Evolutionary conservation across 1,140 invertebrate genomes (phyloP), one percentile per base, ranked within the genome.

Genomic region (Pollicipes pollicipes): DNA sequence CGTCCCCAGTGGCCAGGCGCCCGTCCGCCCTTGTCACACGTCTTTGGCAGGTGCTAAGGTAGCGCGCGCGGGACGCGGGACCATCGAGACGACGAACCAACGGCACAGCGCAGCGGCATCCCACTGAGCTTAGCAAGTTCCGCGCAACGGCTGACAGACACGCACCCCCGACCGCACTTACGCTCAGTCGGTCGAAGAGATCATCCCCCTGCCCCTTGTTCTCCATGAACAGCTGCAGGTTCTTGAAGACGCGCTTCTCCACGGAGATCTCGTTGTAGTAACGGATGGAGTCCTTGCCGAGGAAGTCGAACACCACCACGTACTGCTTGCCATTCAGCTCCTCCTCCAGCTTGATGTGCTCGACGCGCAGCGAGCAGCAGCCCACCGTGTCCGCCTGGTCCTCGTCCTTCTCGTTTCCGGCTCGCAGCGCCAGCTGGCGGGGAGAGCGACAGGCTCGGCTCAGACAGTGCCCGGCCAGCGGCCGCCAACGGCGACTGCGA

Each of bases 361-460:
- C 97, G 6, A 95, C 90, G 67, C 97, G 85, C n/a, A 99, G 82
- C 17, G 97, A 99, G 83, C 97, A 99, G 80, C 97, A 99, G 82
- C 97, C 97, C 0, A 99, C 97, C 10, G 97, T 99, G 77, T 99
- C 97, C 0, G 93, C 93, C 80, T 97, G 95, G 80, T 99, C 96
- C 81, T 97, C 96, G 79, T 99, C 97, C 80, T 99, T 99, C 81
- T 99, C 97, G 80, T 99, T 99, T 83, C 97, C 95, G 76, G 96
- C 97, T 86, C 97, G 93, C 73, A 99, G 84, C 24, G 97, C 97
- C 64, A 99, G 82, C 82, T 87, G 74, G 30, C 77, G n/a, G n/a
- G n/a, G n/a, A n/a, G n/a, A n/a, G n/a, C n/a, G n/a, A n/a, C n/a
- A n/a, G n/a, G n/a, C n/a, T n/a, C n/a, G n/a, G n/a, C n/a, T n/a